These are phyloP conservation scores for Phymorhynchus buccinoides DNA, from an alignment of 1,140 invertebrate genomes.

Conservation along the genomic window DNA sequence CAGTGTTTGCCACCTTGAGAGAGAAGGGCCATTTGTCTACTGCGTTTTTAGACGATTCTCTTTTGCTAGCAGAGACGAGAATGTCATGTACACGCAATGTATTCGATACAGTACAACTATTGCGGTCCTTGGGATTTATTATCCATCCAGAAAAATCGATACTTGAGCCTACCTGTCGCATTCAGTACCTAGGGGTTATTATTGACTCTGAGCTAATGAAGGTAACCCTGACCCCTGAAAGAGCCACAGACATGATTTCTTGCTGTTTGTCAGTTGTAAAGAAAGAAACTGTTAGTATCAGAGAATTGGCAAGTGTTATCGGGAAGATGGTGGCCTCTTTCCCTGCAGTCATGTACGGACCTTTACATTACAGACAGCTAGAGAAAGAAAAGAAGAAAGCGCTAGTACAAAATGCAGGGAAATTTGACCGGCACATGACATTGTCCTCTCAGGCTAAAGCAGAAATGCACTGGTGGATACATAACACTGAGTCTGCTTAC, in stretches of 20 bases:
- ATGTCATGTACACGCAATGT: neutral
- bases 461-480: constrained; percentile 1
- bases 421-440: neutral
- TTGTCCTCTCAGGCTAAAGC: neutral
- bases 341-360: neutral
- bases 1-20: constrained; percentile 36
- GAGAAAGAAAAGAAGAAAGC: constrained; percentile 2
- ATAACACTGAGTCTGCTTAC: neutral
- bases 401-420: neutral
- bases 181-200: constrained; percentile 18
- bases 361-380: neutral
- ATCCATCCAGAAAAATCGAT: constrained; percentile 33
- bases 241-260: neutral
- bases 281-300: neutral
- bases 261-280: neutral
- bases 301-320: neutral
- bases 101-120: neutral
- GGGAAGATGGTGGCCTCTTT: neutral
- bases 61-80: neutral
- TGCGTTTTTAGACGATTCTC: constrained; percentile 37
- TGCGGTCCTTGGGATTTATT: constrained; percentile 6
- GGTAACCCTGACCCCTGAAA: neutral
- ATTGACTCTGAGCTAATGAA: constrained; percentile 9
- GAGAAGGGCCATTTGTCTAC: constrained; percentile 9
- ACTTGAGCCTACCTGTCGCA: neutral